These are phyloP conservation scores for Enteromius argenteus DNA, from an alignment of 2,797 vertebrate genomes.

Conservation along the genomic window DNA sequence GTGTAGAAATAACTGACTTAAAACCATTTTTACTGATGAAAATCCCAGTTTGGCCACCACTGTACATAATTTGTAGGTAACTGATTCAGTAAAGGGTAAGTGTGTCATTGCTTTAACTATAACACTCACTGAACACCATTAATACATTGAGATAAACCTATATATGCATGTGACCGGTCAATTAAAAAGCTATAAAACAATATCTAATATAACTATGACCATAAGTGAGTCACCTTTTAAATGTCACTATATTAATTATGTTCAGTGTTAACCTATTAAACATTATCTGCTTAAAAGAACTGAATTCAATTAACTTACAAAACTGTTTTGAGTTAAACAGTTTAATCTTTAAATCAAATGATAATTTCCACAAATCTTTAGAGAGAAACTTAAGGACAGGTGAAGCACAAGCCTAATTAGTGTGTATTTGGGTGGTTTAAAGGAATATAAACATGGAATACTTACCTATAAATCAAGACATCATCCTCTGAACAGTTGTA, in stretches of 20 bases:
- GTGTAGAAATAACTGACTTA: neutral
- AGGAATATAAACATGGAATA: conserved; percentile 31
- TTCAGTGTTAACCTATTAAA: neutral
- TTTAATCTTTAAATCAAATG: neutral
- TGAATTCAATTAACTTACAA: neutral
- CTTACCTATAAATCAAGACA: conserved; percentile 98
- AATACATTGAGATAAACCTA: neutral
- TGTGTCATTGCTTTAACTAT: conserved; percentile 6
- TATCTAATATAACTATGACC: neutral
- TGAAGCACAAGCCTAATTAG: conserved; percentile 14
- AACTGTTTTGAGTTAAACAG: neutral
- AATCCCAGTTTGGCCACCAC: neutral
- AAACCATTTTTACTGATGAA: neutral
- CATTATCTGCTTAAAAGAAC: neutral
- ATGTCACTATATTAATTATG: neutral
- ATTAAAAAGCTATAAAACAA: neutral
- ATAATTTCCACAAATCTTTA: neutral
- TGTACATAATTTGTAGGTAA: neutral
- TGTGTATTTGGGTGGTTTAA: conserved; percentile 36
- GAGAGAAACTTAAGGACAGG: neutral
- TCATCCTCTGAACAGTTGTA: conserved; percentile 98
- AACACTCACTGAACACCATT: conserved; percentile 32
- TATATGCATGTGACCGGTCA: neutral
- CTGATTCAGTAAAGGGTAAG: conserved; percentile 38
- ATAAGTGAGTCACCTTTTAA: conserved; percentile 10